phyloP scores from a whole-genome alignment of 2,113 vertebrate genomes.

The Chlamydotis undulata region DNA sequence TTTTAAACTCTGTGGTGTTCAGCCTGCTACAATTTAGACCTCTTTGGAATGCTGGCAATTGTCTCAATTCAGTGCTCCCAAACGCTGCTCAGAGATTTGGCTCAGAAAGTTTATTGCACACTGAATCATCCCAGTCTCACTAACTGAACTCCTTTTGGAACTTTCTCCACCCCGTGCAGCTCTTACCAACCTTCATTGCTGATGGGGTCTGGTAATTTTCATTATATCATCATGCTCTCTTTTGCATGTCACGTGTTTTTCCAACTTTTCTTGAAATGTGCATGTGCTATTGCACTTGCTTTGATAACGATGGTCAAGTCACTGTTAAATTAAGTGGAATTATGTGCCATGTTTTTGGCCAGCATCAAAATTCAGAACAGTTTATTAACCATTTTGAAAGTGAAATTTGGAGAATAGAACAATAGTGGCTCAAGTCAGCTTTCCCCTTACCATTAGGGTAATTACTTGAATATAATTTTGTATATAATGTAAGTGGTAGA shows the following conservation, averaged over 20 bases:
- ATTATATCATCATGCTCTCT: not conserved
- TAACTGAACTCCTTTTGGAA: not conserved
- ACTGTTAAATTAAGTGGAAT: not conserved
- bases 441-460: not conserved
- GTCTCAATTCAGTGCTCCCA: not conserved
- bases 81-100: not conserved
- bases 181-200: not conserved
- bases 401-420: not conserved
- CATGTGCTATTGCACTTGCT: not conserved
- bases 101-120: not conserved
- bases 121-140: not conserved
- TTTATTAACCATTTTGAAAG: not conserved
- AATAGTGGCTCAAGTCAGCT: not conserved
- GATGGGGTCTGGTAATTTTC: not conserved
- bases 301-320: not conserved
- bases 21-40: not conserved
- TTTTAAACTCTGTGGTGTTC: not conserved
- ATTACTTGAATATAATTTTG: not conserved
- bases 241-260: fast-evolving
- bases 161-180: not conserved
- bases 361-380: not conserved
- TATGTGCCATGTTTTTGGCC: not conserved
- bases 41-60: not conserved
- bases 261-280: not conserved
- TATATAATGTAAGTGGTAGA: not conserved